Conservation (phyloP, 1,140 invertebrate genomes). For the Branchinecta lynchi region DNA sequence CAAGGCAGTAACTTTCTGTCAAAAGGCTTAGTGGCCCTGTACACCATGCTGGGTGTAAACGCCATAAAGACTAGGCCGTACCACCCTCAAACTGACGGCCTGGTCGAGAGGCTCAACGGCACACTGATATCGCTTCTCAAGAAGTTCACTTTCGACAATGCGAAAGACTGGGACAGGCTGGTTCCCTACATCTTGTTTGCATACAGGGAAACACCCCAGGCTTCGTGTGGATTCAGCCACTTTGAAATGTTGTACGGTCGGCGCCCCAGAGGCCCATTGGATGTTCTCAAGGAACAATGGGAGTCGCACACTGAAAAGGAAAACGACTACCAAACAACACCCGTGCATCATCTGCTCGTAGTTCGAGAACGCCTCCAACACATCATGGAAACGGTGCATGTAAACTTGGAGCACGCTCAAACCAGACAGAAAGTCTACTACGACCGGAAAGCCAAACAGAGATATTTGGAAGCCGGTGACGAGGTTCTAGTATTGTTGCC, state of each 20-base stretch:
- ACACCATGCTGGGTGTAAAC: constrained; percentile 18
- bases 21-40: constrained; percentile 19
- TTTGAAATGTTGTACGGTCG: constrained; percentile 34
- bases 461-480: no score
- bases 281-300: no score
- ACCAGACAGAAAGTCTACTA: no score
- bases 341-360: no score
- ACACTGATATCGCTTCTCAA: constrained; percentile 23
- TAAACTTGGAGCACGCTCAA: no score
- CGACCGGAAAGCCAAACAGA: no score
- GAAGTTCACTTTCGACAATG: background rate
- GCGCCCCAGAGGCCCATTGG: constrained; percentile 23
- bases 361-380: no score
- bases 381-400: no score
- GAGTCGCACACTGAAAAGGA: constrained; percentile 18
- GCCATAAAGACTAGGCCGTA: constrained; percentile 21
- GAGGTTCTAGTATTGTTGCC: no score
- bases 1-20: constrained; percentile 23
- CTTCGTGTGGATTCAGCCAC: constrained; percentile 30
- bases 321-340: constrained; percentile 12
- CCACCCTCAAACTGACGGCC: no score
- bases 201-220: constrained; percentile 24
- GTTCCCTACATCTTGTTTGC: no score
- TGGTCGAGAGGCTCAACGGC: constrained; percentile 22
- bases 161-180: no score